phyloP scores from a whole-genome alignment of 2,113 vertebrate species.

The Mionectes macconnelli region DNA sequence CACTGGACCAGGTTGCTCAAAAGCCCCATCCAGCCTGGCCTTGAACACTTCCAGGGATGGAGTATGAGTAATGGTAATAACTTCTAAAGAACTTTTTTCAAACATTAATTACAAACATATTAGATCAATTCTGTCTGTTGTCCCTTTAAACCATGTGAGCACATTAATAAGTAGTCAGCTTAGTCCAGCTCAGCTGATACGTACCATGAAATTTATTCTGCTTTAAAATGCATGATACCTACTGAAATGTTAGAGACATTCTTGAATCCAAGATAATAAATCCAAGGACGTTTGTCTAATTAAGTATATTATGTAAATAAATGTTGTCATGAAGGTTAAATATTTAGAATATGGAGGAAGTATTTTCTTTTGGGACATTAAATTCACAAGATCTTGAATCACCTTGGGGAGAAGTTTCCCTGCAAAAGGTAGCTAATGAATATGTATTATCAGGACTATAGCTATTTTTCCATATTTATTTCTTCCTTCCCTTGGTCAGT shows the following conservation, averaged over 20 bases:
- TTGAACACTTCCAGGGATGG: neutral
- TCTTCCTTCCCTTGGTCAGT: accelerated
- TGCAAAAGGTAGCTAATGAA: neutral
- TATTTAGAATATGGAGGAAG: neutral
- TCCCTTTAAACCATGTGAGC: neutral
- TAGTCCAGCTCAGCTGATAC: neutral
- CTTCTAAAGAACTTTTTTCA: neutral
- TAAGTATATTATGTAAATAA: conserved; percentile 36
- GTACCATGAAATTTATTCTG: neutral
- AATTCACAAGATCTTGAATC: neutral
- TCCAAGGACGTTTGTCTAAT: neutral
- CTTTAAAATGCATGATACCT: neutral
- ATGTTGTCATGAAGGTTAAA: neutral
- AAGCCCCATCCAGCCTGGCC: neutral
- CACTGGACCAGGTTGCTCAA: neutral
- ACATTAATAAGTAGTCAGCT: neutral
- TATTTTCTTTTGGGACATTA: neutral
- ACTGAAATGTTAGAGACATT: neutral
- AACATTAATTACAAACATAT: neutral
- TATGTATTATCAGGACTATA: neutral
- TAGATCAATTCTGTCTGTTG: neutral
- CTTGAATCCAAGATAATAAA: neutral
- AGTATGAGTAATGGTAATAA: neutral
- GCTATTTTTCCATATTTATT: neutral
- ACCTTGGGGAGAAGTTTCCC: neutral